A percentile compares a stretch with the other conserved stretches of the same genome.
phyloP scores from a whole-genome alignment of 2,888 invertebrate species.

The Pristionchus entomophagus region DNA sequence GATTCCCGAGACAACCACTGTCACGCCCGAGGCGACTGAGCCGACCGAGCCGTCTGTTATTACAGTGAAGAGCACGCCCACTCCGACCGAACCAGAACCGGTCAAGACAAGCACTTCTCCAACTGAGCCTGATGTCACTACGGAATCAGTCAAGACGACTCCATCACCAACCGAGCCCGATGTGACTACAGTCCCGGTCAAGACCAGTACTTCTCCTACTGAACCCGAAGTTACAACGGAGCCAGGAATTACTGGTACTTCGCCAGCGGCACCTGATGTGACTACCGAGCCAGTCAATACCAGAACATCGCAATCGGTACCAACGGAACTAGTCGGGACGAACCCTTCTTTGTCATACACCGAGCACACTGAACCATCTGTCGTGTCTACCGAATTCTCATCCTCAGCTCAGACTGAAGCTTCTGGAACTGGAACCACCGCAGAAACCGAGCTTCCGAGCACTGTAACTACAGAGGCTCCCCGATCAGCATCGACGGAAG shows the following conservation, averaged over 20 bases:
- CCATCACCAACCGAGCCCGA: not conserved
- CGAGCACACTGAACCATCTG: not conserved
- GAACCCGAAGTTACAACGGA: not conserved
- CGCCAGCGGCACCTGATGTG: not conserved
- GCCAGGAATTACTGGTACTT: not conserved
- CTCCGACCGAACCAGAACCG: not conserved
- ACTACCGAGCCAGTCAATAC: too few species aligned
- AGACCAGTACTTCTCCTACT: not conserved
- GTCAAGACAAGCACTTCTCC: not conserved
- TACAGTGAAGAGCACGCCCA: not conserved
- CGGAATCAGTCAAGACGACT: not conserved
- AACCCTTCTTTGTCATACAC: too few species aligned
- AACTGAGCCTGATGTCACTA: not conserved
- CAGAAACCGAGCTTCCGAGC: not conserved
- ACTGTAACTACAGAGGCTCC: not conserved
- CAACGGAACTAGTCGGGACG: not conserved
- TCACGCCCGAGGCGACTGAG: too few species aligned
- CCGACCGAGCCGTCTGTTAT: not conserved
- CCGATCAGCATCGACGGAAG: not conserved
- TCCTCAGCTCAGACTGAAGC: not conserved
- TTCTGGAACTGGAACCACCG: not conserved
- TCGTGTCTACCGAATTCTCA: not conserved
- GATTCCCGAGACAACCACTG: not conserved
- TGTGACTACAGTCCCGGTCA: too few species aligned
- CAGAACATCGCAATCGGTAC: not conserved